Percentiles rank a stretch among this genome's conserved stretches.
Conservation (phyloP, 2,888 invertebrate species). For the Tuberolachnus salignus region DNA sequence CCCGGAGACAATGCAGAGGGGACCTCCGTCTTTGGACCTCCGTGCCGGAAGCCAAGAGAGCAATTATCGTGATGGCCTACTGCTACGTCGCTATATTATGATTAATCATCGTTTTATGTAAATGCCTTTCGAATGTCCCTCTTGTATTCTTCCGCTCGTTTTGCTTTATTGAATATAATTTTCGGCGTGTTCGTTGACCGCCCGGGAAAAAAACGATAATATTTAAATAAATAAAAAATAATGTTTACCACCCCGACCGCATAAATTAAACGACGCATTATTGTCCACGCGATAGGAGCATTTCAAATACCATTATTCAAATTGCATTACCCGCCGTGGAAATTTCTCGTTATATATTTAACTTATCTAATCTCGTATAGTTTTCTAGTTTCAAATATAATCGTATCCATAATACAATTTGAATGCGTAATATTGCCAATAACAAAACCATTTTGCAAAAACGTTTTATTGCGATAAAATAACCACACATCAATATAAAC, state of each 20-base stretch:
- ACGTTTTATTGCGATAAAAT: too few species aligned
- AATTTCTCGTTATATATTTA: too few species aligned
- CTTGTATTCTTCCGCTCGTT: constrained; percentile 18
- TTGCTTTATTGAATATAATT: constrained; percentile 44
- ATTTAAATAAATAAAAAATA: not conserved
- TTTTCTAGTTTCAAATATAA: too few species aligned
- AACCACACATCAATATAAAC: too few species aligned
- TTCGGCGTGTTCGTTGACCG: not conserved
- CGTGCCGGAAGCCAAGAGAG: not conserved
- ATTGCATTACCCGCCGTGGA: too few species aligned
- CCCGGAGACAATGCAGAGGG: not conserved
- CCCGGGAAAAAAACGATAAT: too few species aligned
- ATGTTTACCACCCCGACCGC: not conserved
- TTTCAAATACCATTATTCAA: too few species aligned
- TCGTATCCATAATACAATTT: too few species aligned
- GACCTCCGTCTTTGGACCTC: not conserved
- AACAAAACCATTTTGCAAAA: too few species aligned
- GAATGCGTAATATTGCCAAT: too few species aligned
- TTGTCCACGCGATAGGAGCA: not conserved
- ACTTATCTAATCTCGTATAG: too few species aligned
- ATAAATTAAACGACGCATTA: not conserved
- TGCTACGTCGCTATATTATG: constrained; percentile 9
- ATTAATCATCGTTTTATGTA: constrained; percentile 36
- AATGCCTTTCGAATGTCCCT: not conserved
- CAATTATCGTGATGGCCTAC: not conserved